phyloP scores from a whole-genome alignment of 2,888 invertebrate species.

The Empis stercorea region DNA sequence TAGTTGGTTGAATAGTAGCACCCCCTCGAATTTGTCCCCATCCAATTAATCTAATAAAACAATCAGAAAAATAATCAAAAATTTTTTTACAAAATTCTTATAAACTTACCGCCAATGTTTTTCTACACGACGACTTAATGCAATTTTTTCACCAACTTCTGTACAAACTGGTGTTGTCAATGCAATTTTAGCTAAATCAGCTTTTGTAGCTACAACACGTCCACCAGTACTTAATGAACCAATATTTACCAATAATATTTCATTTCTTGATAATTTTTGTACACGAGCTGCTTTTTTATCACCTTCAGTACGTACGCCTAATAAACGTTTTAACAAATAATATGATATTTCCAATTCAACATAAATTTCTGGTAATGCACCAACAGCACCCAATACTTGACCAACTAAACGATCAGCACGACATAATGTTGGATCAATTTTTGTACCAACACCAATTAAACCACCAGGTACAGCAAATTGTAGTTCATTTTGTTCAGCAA shows the following conservation, averaged over 20 bases:
- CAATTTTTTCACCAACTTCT: constrained; percentile 97
- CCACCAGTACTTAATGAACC: constrained; percentile 98
- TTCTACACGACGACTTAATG: constrained; percentile 95
- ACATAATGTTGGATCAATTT: constrained; percentile 97
- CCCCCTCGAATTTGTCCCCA: constrained; percentile 99
- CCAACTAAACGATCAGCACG: constrained; percentile 97
- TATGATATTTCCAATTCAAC: constrained; percentile 97
- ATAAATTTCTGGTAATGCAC: constrained; percentile 91
- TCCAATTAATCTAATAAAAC: constrained; percentile 76
- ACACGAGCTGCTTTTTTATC: constrained; percentile 99
- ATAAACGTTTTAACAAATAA: constrained; percentile 84
- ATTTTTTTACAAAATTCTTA: background rate
- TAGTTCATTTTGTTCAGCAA: constrained; percentile 95
- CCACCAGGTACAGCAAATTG: constrained; percentile 99
- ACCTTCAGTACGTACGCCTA: constrained; percentile 96
- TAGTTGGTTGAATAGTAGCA: constrained; percentile 75
- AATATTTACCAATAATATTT: constrained; percentile 94
- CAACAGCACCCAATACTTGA: constrained; percentile 92
- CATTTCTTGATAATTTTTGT: constrained; percentile 78
- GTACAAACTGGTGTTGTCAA: constrained; percentile 98
- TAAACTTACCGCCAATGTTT: constrained; percentile 89
- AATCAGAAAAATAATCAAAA: background rate
- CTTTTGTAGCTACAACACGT: constrained; percentile 84
- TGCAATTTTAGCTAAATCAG: constrained; percentile 94
- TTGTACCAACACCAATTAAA: constrained; percentile 97